Evolutionary conservation across 2,888 invertebrate genomes (phyloP).

Genomic region (Melieria crassipennis): DNA sequence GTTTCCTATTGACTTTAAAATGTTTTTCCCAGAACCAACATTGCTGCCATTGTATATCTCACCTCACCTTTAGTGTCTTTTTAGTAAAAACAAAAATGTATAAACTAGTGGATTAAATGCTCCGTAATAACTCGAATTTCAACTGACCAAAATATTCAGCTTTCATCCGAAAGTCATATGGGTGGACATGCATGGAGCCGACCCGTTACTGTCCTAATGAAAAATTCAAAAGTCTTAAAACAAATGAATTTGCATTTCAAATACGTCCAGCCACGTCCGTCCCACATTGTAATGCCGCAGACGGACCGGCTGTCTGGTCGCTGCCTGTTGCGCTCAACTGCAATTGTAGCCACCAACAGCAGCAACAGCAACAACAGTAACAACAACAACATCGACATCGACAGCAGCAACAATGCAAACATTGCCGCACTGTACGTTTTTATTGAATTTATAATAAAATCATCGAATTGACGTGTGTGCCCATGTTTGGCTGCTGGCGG

Average conservation of each 20-base stretch:
- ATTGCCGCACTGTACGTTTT: not conserved
- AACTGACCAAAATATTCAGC: too few species aligned
- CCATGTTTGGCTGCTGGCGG: constrained; percentile 25
- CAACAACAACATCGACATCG: not conserved
- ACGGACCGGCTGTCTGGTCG: not conserved
- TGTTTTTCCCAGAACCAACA: too few species aligned
- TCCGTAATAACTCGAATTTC: too few species aligned
- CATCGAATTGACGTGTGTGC: constrained; percentile 29
- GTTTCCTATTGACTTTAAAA: too few species aligned
- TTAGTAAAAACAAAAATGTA: too few species aligned
- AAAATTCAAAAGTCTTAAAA: constrained; percentile 33
- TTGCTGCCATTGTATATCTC: too few species aligned
- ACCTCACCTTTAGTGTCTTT: too few species aligned
- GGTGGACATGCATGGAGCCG: too few species aligned
- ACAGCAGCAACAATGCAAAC: too few species aligned
- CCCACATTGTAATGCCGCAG: too few species aligned
- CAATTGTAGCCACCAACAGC: constrained; percentile 7
- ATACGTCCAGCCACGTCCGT: not conserved
- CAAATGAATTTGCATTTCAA: constrained; percentile 30
- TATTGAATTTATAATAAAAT: constrained; percentile 33
- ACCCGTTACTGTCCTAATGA: constrained; percentile 1
- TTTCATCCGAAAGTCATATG: too few species aligned
- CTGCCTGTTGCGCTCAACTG: constrained; percentile 21
- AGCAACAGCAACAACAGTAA: constrained; percentile 5
- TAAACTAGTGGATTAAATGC: too few species aligned